Percentiles rank a stretch among this genome's conserved stretches.
These are phyloP conservation scores for Ciona savignyi DNA, from an alignment of 23 tunicate species.

Conservation along the genomic window DNA sequence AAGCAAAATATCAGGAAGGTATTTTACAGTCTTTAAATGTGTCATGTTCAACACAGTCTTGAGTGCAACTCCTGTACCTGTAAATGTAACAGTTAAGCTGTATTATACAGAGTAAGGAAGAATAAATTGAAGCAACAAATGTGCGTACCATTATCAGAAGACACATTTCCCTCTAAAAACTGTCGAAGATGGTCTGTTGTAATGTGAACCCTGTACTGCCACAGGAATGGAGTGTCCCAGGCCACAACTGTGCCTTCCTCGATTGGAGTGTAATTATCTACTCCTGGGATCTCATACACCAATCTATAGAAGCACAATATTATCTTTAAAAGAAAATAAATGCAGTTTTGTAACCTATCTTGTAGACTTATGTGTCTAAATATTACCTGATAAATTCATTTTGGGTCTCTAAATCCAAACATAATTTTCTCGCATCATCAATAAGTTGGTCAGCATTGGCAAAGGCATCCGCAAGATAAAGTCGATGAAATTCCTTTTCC, in stretches of 20 bases:
- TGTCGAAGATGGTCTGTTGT: slow-evolving; percentile 24
- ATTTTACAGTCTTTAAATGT: neutral
- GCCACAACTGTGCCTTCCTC: slow-evolving; percentile 14
- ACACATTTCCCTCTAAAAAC: too few species aligned
- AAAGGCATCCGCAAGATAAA: slow-evolving; percentile 26
- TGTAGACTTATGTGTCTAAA: neutral
- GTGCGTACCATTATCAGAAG: too few species aligned
- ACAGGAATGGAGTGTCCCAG: slow-evolving; percentile 22
- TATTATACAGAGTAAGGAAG: too few species aligned
- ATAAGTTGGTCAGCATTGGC: slow-evolving; percentile 9
- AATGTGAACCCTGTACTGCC: slow-evolving; percentile 36
- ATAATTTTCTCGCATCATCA: slow-evolving; percentile 13
- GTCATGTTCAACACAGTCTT: neutral
- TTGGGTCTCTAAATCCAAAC: slow-evolving; percentile 8
- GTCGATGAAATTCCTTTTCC: slow-evolving; percentile 37
- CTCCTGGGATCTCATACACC: slow-evolving; percentile 20
- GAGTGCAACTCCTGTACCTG: neutral
- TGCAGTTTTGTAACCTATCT: neutral
- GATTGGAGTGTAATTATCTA: neutral
- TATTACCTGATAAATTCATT: slow-evolving; percentile 31
- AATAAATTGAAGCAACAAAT: too few species aligned
- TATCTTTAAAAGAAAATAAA: too few species aligned
- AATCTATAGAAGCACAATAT: neutral
- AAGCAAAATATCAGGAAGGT: neutral
- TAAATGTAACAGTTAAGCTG: neutral